Base-by-base conservation (phyloP, 2,888 invertebrate species). In the Torymus texanus region DNA sequence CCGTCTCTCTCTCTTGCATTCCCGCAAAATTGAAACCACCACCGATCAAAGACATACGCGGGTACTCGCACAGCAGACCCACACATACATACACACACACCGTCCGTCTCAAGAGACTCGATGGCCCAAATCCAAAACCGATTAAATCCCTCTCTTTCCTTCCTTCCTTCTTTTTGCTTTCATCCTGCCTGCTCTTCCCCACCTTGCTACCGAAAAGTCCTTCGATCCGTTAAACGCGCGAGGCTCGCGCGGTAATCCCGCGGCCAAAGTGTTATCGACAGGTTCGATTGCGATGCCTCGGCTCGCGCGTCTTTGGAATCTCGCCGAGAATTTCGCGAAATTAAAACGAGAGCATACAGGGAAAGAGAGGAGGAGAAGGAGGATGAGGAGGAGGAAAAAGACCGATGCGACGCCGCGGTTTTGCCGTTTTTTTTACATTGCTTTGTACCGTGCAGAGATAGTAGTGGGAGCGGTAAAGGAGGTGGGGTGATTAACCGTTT, bases 221-320 rank as follows among this genome's bases (percentile, higher is more conserved):
- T 16, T 18, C 14, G 21, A 50, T 71, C 24, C 61, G 51, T 72
- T 72, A 72, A 72, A 61, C 55, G 62, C 24, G 41, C 67, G 41
- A 41, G 41, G 8, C n/a, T 14, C 51, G 51, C 50, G 58, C 59
- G 11, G 51, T 41, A 71, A 71, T 50, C 41, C 51, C 61, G 71
- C 71, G 51, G 51, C 65, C 11, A 73, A 58, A 56, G 63, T 73
- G 73, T 56, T 73, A 73, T 73, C 63, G 73, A 65, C 73, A 73
- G 73, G 62, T 73, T 73, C 62, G 73, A 73, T 73, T 73, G 73
- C 72, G 29, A 62, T 13, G 12, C 41, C 8, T 41, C 41, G 41
- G 41, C 41, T 3, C 29, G 29, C 51, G 62, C 18, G 21, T 53
- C 56, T 51, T 41, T 66, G 71, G 63, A 74, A 62, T 29, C 55